These are phyloP conservation scores for Menidia beryllina DNA, from an alignment of 2,113 vertebrate genomes.

Conservation along the genomic window DNA sequence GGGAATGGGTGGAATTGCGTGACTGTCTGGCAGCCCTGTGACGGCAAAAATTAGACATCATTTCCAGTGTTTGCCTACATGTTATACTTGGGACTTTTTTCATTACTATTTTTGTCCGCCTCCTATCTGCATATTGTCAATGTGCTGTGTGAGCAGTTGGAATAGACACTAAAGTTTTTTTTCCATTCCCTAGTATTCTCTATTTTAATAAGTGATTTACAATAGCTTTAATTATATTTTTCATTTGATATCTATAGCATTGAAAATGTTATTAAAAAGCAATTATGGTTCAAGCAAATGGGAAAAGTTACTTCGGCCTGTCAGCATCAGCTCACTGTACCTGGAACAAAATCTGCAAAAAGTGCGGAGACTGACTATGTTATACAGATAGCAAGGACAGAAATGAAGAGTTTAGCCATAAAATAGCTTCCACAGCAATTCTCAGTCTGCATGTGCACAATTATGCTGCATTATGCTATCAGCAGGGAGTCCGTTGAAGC, in stretches of 20 bases:
- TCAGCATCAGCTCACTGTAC: conserved; percentile 20
- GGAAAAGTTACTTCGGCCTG: conserved; percentile 1
- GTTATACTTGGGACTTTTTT: neutral
- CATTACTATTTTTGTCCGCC: conserved; percentile 23
- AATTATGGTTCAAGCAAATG: neutral
- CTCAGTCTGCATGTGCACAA: conserved; percentile 28
- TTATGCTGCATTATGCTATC: conserved; percentile 47
- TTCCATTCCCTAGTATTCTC: no score
- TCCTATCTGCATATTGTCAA: conserved; percentile 28
- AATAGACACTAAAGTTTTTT: no score
- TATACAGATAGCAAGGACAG: conserved; percentile 17
- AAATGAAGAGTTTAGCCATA: conserved; percentile 33
- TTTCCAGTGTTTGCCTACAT: no score
- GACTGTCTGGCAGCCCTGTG: no score
- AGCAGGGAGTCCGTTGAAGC: conserved; percentile 29
- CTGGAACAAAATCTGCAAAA: conserved; percentile 18
- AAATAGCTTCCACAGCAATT: conserved; percentile 42
- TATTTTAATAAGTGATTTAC: no score
- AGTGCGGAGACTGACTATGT: conserved; percentile 17
- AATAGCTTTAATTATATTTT: no score
- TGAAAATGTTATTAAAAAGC: neutral
- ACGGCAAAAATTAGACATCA: no score
- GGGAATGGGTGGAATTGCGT: no score
- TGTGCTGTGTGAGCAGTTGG: conserved; percentile 27
- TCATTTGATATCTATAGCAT: no score